Evolutionary conservation across 1,140 invertebrate species (phyloP), one percentile per base, ranked within the genome.

Genomic region (Penaeus chinensis): DNA sequence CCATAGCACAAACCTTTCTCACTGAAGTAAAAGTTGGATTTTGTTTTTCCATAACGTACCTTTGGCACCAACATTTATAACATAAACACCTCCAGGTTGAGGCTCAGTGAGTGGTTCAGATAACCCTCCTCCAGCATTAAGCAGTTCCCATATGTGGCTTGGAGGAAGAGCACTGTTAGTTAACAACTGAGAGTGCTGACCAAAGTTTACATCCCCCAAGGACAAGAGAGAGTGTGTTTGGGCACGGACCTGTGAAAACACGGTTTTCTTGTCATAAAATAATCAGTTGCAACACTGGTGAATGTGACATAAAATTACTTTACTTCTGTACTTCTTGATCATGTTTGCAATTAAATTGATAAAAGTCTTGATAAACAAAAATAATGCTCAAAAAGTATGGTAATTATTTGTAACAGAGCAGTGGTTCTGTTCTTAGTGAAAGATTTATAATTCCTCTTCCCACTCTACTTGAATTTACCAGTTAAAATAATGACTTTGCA

Each of bases 51-150:
- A 22, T 20, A 7, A 76, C 61, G 61, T 71, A 86, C 85, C 85
- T 61, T 86, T 86, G 20, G 47, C 66, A 47, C 32, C 37, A 20
- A 80, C 62, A 65, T 86, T 86, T 22, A 78, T 81, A 37, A 86
- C 85, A 69, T 86, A 86, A 20, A 86, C 85, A 10, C 78, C 85
- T 7, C 85, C 85, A 47, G 85, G 85, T 47, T 86, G 85, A 24
- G 85, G 85, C 54, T 86, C 77, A 10, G 37, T 8, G 5, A 86
- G 37, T n/a, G 85, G 85, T 3, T 71, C 62, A 37, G 66, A n/a
- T 8, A 86, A 27, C 47, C 85, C 85, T 24, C 85, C 85, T 69
- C 77, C 79, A 54, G 85, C 85, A 69, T 80, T 81, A 8, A 86
- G 42, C 20, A 86, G 24, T 65, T 86, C 85, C 85, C 85, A 86